These are phyloP conservation scores for Gymnocypris eckloni DNA, from an alignment of 2,797 vertebrate species.

Conservation along the genomic window DNA sequence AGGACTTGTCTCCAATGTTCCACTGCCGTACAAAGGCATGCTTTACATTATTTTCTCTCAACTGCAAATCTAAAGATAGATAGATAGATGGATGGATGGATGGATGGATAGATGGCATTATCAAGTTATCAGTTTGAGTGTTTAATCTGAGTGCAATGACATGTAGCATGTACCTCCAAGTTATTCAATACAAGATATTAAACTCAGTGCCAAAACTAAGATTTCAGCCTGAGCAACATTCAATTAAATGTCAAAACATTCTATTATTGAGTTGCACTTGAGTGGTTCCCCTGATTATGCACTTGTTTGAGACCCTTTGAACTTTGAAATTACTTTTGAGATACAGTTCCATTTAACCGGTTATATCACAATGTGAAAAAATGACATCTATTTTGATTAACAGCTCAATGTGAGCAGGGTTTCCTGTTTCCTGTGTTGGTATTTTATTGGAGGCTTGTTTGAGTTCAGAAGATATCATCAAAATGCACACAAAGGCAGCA, in stretches of 20 bases:
- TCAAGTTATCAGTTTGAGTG: neutral
- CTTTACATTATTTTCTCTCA: neutral
- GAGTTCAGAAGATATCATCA: slow-evolving; percentile 35
- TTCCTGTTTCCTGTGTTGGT: slow-evolving; percentile 22
- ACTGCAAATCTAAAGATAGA: neutral
- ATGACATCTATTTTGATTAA: slow-evolving; percentile 28
- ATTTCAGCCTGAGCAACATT: slow-evolving; percentile 11
- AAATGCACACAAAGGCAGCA: slow-evolving; percentile 36
- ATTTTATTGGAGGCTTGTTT: slow-evolving; percentile 34
- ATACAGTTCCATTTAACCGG: slow-evolving; percentile 25
- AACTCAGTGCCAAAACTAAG: neutral
- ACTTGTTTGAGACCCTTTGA: slow-evolving; percentile 18
- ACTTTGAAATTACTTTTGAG: slow-evolving; percentile 39
- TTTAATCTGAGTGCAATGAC: neutral
- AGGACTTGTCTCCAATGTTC: neutral
- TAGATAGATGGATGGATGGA: neutral
- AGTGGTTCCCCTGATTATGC: slow-evolving; percentile 7
- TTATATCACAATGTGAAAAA: slow-evolving; percentile 21
- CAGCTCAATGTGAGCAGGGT: slow-evolving; percentile 5
- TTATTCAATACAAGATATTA: neutral
- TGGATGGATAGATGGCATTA: neutral
- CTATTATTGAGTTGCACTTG: slow-evolving; percentile 30
- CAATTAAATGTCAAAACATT: slow-evolving; percentile 28
- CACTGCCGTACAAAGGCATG: neutral
- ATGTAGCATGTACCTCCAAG: neutral